phyloP scores from a whole-genome alignment of 1,140 invertebrate genomes.

The Caenorhabditis briggsae region DNA sequence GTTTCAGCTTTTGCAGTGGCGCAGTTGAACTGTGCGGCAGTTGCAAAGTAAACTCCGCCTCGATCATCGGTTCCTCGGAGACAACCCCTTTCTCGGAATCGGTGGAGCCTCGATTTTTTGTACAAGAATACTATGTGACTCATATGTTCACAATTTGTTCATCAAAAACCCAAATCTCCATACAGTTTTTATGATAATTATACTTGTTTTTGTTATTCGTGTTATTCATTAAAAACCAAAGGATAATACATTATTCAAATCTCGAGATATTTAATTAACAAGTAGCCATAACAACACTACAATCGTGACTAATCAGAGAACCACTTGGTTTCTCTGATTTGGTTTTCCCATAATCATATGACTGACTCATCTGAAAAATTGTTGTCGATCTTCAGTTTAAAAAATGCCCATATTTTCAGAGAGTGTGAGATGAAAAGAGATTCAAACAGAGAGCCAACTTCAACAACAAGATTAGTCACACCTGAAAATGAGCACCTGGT shows the following conservation, averaged over 20 bases:
- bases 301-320: neutral
- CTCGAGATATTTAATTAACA: neutral
- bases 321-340: neutral
- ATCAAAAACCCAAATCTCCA: neutral
- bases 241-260: neutral
- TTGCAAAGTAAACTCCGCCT: too few relatives aligned
- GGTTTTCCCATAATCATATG: conserved; percentile 4
- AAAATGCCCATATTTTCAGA: neutral
- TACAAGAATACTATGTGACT: neutral
- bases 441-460: neutral
- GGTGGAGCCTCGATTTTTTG: too few relatives aligned
- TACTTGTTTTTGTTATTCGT: neutral
- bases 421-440: neutral
- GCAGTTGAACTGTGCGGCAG: too few relatives aligned
- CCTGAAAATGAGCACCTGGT: neutral
- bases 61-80: too few relatives aligned
- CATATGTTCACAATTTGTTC: neutral
- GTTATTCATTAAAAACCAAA: neutral
- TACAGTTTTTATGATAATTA: neutral
- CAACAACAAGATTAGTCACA: neutral
- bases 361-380: conserved; percentile 18
- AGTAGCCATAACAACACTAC: neutral
- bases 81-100: too few relatives aligned
- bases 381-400: conserved; percentile 15
- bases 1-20: too few relatives aligned